Base-by-base conservation (phyloP, 2,888 invertebrate genomes). In the Lasius platythorax region DNA sequence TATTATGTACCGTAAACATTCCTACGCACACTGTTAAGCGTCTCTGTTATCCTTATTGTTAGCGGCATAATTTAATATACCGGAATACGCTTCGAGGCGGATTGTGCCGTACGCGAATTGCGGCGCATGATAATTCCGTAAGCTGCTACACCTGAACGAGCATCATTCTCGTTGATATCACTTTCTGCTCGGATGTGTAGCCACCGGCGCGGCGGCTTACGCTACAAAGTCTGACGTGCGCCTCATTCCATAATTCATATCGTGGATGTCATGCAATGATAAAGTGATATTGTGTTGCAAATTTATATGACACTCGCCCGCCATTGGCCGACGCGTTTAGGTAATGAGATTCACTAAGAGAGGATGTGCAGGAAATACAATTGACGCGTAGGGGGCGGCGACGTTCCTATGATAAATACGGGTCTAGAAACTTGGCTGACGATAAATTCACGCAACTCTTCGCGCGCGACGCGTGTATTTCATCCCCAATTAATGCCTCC, bases 271-370 rank as follows among this genome's bases (percentile, higher is more conserved):
- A 78, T 75, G 83, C 87, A 79, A 89, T 90, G 90, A 90, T 90
- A 87, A 90, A 90, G 89, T 85, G 90, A 90, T 89, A 90, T 90
- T 90, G 87, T 88, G 89, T 88, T 88, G 89, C 83, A 88, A 90
- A 90, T 90, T 90, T 90, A 90, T 90, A 90, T 84, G 87, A 87
- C 85, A 85, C 85, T 81, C 67, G 79, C 76, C 84, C 56, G 83
- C 86, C 83, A 76, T 63, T 85, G 79, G 82, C 72, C 87, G 63
- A 89, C 83, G 87, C 84, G 90, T 89, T 87, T 85, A 84, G 86
- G 86, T 90, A 90, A 90, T 87, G 86, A 90, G 89, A 86, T 88
- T 85, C 87, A 63, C 86, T 85, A 86, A 90, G 86, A 82, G 87
- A 87, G 87, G 89, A 89, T 78, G 50, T 61, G 46, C 64, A 30